Base-by-base conservation (phyloP, 1,140 invertebrate genomes). In the Ostrea edulis region DNA sequence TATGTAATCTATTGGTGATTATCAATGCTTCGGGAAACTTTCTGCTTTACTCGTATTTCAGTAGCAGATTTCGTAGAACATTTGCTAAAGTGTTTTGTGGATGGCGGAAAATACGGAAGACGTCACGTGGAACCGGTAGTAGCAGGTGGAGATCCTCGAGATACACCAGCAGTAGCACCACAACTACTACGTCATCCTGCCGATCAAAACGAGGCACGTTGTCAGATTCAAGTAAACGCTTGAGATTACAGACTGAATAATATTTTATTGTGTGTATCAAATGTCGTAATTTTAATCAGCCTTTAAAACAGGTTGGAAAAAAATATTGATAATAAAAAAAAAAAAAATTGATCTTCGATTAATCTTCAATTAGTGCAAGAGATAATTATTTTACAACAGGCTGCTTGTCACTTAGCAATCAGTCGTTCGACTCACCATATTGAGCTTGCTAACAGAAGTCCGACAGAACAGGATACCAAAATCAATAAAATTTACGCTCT, bases 11-110 rank as follows among this genome's bases (percentile, higher is more conserved):
- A 29, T 94, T 97, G 25, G 95, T 97, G 9, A 96, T 96, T 53
- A 94, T 97, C 55, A 97, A 97, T 94, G 96, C 97, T 2, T 95
- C 95, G 0, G 96, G 96, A 2, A 97, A 97, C 95, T 97, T 97
- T 94, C 95, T 97, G 82, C 94, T 97, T 55, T 97, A 97, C 93
- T 97, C 97, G 88, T 96, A 96, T 44, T 96, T 97, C 91, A 97
- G 97, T 89, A 96, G 97, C 92, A 97, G 97, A 91, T 97, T 97
- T 95, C 95, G 97, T 51, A 96, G 96, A 87, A 97, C 97, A 8
- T 96, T 97, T 89, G 95, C 96, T 68, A 93, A 95, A 54, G 95
- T 97, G 4, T 96, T 97, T 92, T 96, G 91, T 68, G 82, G 86
- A 83, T 90, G 90, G 84, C 25, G 83, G n/a, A 82, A 52, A 52